These are phyloP conservation scores for Crenuchus spilurus DNA, from an alignment of 2,797 vertebrate species.

Conservation along the genomic window DNA sequence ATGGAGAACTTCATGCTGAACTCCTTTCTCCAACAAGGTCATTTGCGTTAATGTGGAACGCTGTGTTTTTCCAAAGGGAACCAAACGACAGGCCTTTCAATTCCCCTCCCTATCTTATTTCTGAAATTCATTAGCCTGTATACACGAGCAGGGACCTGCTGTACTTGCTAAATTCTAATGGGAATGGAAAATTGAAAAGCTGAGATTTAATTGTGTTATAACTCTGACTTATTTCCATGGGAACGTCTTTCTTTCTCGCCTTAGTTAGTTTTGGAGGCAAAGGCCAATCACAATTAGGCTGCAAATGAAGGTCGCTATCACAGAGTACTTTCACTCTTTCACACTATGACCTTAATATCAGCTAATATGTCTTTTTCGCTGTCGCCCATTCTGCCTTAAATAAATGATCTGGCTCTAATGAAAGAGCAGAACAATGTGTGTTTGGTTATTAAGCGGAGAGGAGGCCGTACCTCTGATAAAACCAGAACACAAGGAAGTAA, in stretches of 20 bases:
- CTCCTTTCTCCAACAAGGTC: slow-evolving; percentile 45
- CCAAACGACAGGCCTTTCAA: slow-evolving; percentile 42
- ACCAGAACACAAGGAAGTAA: too few species aligned
- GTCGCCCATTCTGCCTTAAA: slow-evolving; percentile 20
- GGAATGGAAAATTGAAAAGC: slow-evolving; percentile 82
- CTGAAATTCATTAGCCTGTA: slow-evolving; percentile 70
- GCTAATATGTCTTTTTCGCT: neutral
- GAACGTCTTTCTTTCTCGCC: slow-evolving; percentile 69
- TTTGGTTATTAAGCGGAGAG: too few species aligned
- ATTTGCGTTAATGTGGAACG: slow-evolving; percentile 50
- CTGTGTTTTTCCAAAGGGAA: neutral
- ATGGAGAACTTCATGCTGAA: neutral
- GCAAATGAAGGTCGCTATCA: slow-evolving; percentile 72
- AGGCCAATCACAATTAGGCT: slow-evolving; percentile 79
- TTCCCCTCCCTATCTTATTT: slow-evolving; percentile 67
- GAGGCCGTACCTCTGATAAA: too few species aligned
- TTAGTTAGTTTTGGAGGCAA: slow-evolving; percentile 77
- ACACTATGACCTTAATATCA: slow-evolving; percentile 71
- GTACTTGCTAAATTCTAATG: slow-evolving; percentile 74
- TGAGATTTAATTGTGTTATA: slow-evolving; percentile 79
- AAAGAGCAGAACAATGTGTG: neutral
- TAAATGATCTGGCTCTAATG: neutral
- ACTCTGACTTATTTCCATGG: slow-evolving; percentile 74
- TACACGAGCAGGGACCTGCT: slow-evolving; percentile 68
- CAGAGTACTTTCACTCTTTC: slow-evolving; percentile 63